Percentiles rank a stretch among this genome's conserved stretches.
Conservation (phyloP, 2,113 vertebrate species). For the Peromyscus californicus region DNA sequence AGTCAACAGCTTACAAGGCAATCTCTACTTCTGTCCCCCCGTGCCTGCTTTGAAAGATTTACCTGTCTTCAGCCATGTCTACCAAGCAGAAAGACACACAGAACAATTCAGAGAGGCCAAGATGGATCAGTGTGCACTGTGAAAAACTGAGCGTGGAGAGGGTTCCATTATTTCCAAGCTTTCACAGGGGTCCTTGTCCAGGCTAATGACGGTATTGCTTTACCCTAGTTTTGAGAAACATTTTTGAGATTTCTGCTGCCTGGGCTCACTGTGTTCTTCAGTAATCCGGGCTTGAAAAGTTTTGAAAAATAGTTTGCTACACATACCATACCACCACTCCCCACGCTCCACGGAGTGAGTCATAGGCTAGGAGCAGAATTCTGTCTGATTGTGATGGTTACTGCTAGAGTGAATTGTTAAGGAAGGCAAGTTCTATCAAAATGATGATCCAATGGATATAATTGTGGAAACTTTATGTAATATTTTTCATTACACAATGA, state of each 20-base stretch:
- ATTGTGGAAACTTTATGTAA: neutral
- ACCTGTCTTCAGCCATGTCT: neutral
- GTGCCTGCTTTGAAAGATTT: neutral
- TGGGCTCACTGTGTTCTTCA: neutral
- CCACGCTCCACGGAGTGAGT: neutral
- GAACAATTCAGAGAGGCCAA: neutral
- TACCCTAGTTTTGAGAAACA: neutral
- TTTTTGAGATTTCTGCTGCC: neutral
- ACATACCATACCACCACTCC: neutral
- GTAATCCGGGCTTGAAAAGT: constrained; percentile 14
- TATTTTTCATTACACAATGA: neutral
- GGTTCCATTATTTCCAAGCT: neutral
- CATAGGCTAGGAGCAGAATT: neutral
- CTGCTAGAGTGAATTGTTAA: neutral
- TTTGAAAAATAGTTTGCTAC: neutral
- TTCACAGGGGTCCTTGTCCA: neutral
- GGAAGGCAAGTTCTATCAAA: neutral
- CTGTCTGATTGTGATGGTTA: neutral
- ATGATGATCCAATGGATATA: neutral
- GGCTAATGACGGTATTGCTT: neutral
- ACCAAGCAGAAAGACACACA: neutral
- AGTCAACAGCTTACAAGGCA: constrained; percentile 91
- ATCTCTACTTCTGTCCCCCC: constrained; percentile 31
- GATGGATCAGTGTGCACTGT: neutral
- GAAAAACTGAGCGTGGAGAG: neutral